A percentile compares a stretch with the other conserved stretches of the same genome.
phyloP scores from a whole-genome alignment of 2,888 invertebrate species.

The Aleiodes leptofemur region DNA sequence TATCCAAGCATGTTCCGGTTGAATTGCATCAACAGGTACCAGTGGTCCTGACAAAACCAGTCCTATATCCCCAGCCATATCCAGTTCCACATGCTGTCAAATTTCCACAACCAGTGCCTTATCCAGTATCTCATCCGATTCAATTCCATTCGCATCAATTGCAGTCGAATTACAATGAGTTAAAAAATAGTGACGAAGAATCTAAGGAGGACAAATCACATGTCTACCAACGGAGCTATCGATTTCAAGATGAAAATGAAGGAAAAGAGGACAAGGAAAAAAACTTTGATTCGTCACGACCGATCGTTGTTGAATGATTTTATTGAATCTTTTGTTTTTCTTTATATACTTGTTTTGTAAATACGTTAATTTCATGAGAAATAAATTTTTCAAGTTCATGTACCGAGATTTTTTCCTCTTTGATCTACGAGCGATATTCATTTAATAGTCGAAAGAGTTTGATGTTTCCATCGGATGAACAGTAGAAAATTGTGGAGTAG shows the following conservation, averaged over 20 bases:
- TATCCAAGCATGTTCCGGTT: constrained; percentile 67
- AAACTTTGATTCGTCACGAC: not conserved
- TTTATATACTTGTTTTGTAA: too few relatives aligned
- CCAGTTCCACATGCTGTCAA: constrained; percentile 67
- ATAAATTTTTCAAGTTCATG: too few relatives aligned
- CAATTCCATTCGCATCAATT: constrained; percentile 55
- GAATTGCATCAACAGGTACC: constrained; percentile 71
- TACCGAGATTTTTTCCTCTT: too few relatives aligned
- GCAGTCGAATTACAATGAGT: not conserved
- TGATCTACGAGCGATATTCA: too few relatives aligned
- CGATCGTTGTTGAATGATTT: too few relatives aligned
- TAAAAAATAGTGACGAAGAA: constrained; percentile 10
- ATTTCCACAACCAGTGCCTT: constrained; percentile 64
- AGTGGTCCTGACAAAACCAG: constrained; percentile 62
- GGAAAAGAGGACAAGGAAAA: not conserved
- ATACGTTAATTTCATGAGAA: too few relatives aligned
- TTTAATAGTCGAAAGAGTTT: too few relatives aligned
- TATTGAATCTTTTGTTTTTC: too few relatives aligned
- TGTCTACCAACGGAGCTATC: constrained; percentile 27
- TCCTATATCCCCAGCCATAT: constrained; percentile 68
- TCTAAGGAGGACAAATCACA: constrained; percentile 22
- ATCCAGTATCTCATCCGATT: constrained; percentile 67
- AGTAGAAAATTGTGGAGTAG: too few relatives aligned
- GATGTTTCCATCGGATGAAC: too few relatives aligned
- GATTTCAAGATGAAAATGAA: not conserved